Conservation (phyloP, 2,113 vertebrate genomes). For the Danio rerio region DNA sequence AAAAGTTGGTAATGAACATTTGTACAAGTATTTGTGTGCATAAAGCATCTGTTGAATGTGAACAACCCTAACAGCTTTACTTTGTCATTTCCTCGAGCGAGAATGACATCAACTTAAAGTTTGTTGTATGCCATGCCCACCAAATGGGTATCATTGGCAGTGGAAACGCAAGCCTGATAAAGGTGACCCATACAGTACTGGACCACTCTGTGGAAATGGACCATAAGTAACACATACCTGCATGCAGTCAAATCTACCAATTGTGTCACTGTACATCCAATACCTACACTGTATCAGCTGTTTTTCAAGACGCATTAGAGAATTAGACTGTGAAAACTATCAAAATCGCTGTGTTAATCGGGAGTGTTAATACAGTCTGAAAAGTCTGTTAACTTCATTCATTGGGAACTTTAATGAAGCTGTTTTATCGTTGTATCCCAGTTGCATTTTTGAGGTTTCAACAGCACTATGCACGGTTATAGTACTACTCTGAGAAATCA, state of each 20-base stretch:
- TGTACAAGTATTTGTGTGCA: no score
- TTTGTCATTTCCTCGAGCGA: no score
- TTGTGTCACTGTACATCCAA: background rate
- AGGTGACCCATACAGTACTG: no score
- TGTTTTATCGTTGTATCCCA: background rate
- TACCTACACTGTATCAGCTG: background rate
- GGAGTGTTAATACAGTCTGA: background rate
- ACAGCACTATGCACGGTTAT: background rate
- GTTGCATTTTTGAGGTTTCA: background rate
- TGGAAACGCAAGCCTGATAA: no score
- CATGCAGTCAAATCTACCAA: background rate
- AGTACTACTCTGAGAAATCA: conserved; percentile 25
- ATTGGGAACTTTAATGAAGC: background rate
- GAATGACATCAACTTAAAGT: no score
- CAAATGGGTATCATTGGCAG: no score
- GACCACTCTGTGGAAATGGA: no score
- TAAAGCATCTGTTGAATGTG: no score
- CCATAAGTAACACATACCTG: background rate
- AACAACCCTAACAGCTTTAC: no score
- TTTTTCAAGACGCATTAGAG: background rate
- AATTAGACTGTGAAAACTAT: background rate
- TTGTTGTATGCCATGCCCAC: no score
- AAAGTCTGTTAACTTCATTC: background rate
- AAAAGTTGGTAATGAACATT: no score
- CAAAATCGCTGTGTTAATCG: background rate